Evolutionary conservation across 1,140 invertebrate species (phyloP), one percentile per base, ranked within the genome.

Genomic region (Cyrtorhinus lividipennis): DNA sequence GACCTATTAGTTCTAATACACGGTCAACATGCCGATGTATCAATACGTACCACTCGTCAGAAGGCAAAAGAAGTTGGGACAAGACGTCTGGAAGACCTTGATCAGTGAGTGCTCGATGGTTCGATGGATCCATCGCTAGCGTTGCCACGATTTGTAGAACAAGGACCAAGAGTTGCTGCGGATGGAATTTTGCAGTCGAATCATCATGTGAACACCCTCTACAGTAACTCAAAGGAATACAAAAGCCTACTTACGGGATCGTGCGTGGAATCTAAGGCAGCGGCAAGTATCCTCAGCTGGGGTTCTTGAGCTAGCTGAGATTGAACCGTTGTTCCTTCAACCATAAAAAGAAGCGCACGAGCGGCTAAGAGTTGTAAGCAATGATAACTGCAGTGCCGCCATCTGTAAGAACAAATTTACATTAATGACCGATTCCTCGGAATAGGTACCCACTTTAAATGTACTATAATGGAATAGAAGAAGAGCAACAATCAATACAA

Each of bases 31-130:
- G n/a, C n/a, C n/a, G n/a, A n/a, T n/a, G n/a, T n/a, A n/a, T n/a
- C n/a, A n/a, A n/a, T n/a, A n/a, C n/a, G n/a, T 53, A 65, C 81
- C 83, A 85, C 69, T 86, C 84, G 70, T 86, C 84, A 0, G 83
- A 84, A 3, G 84, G 84, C 53, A 86, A 72, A 27, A 86, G 74
- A 20, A 86, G 74, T 70, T 86, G 83, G 65, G 82, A 82, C 13
- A 86, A 71, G 64, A 78, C 78, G 68, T 85, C 83, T 1, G 82
- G 79, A 26, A 86, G 75, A 64, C 83, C 81, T 13, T 79, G 77
- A 23, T 83, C 81, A 1, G 77, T 71, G 12, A 86, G 71, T 1
- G 74, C 69, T 22, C 73, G 70, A 71, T 86, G 84, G 67, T 79
- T 74, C 57, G 70, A 69, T 2, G 81, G 72, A 60, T 81, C 77